Percentiles rank a stretch among this genome's conserved stretches.
These are phyloP conservation scores for Silurus lanzhouensis DNA, from an alignment of 2,797 vertebrate species.

Conservation along the genomic window DNA sequence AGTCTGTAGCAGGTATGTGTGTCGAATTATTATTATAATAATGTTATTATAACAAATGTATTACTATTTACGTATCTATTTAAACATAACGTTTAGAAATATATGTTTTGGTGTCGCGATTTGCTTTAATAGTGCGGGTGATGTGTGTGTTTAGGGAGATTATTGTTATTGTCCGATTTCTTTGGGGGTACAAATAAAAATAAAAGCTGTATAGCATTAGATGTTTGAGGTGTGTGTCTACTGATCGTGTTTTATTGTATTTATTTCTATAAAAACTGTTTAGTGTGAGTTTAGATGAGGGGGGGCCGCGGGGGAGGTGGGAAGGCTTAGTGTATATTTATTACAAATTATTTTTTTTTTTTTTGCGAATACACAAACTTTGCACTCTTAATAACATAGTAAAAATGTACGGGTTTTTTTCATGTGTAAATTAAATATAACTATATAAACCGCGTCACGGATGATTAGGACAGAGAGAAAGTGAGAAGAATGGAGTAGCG, in stretches of 20 bases:
- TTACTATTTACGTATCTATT: neutral
- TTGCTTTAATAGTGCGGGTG: neutral
- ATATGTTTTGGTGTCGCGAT: no score
- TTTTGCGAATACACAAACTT: neutral
- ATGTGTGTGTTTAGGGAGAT: neutral
- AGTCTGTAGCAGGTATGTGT: conserved; percentile 4
- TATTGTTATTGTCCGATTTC: neutral
- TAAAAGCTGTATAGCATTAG: neutral
- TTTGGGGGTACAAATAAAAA: neutral
- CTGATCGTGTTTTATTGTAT: no score
- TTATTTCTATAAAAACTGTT: neutral
- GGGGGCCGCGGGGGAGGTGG: neutral
- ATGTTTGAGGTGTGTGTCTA: no score
- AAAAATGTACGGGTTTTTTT: neutral
- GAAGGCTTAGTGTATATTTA: neutral
- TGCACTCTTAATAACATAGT: neutral
- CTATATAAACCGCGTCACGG: neutral
- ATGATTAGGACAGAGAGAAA: neutral
- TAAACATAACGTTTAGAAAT: no score
- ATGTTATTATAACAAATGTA: neutral
- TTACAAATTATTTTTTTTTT: no score
- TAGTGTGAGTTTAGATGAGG: neutral
- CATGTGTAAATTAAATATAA: neutral
- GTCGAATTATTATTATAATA: neutral
- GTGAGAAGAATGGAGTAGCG: neutral